These are phyloP conservation scores for Caenorhabditis tropicalis DNA, from an alignment of 1,140 invertebrate genomes.

Conservation along the genomic window DNA sequence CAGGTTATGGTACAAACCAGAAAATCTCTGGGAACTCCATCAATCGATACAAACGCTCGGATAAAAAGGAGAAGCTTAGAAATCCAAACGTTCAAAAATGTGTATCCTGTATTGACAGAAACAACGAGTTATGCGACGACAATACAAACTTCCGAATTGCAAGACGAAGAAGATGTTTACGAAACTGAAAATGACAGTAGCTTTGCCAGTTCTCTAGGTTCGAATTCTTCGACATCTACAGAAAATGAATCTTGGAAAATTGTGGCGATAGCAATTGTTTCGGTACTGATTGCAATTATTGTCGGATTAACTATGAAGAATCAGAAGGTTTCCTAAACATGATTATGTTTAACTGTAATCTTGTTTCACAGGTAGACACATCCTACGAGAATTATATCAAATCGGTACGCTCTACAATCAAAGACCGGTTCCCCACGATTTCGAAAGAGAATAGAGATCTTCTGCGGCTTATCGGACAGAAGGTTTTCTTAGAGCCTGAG, in stretches of 20 bases:
- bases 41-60: background rate
- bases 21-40: background rate
- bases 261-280: background rate
- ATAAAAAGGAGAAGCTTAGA: background rate
- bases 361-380: background rate
- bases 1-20: slow-evolving; percentile 21
- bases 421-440: background rate
- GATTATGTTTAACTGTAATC: background rate
- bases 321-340: background rate
- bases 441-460: slow-evolving; percentile 9
- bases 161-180: background rate
- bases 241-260: background rate
- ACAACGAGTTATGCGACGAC: background rate
- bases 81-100: background rate
- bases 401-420: background rate
- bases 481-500: background rate
- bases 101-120: background rate
- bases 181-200: background rate
- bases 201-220: background rate
- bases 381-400: slow-evolving; percentile 10
- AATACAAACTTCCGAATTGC: background rate
- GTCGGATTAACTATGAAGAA: background rate
- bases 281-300: background rate
- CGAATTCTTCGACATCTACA: background rate
- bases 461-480: background rate